Evolutionary conservation across 30 jellyfish, hydroid and myxozoan genomes (phyloP), one percentile per base, ranked within the genome.

Genomic region (Mastigias papua): DNA sequence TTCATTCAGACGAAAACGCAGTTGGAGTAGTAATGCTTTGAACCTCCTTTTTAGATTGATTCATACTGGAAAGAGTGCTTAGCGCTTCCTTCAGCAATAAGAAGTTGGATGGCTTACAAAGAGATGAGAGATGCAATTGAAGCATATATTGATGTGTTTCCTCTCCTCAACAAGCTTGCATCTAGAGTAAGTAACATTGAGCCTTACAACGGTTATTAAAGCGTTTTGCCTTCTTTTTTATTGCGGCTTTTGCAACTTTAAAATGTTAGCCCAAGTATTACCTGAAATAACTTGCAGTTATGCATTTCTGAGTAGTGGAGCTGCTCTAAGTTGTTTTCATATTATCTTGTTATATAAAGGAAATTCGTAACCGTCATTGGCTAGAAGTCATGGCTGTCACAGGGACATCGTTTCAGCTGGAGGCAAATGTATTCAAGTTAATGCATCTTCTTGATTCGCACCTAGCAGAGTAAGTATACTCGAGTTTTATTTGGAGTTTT

Each of bases 351-450:
- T 22, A 37, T 37, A 3, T 11, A 3, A 51, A 91, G 97, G 97
- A 91, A 71, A 91, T 91, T 9, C 82, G 97, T 1, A 91, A 91
- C 32, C 85, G 97, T 13, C 97, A 91, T 46, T 91, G 97, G 97
- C 67, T 91, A 54, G 86, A 85, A 67, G 97, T 91, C 9, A 91
- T 91, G 97, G 95, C 92, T 64, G 97, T 91, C 5, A 91, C 97
- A 19, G 92, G 92, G n/a, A 74, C 92, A 31, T 91, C 97, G 19
- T 91, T 91, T 54, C 97, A 91, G 34, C 68, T 91, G 49, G 97
- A 91, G 71, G 97, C 97, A 42, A 91, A 91, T 65, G 92, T 91
- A 11, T 91, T 91, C 84, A 91, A 91, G 32, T 67, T 91, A 29
- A 85, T 81, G 90, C 95, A 83, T 48, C 70, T 91, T 19, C 84